Base-by-base conservation (phyloP, 2,888 invertebrate genomes). In the Xylota sylvarum region DNA sequence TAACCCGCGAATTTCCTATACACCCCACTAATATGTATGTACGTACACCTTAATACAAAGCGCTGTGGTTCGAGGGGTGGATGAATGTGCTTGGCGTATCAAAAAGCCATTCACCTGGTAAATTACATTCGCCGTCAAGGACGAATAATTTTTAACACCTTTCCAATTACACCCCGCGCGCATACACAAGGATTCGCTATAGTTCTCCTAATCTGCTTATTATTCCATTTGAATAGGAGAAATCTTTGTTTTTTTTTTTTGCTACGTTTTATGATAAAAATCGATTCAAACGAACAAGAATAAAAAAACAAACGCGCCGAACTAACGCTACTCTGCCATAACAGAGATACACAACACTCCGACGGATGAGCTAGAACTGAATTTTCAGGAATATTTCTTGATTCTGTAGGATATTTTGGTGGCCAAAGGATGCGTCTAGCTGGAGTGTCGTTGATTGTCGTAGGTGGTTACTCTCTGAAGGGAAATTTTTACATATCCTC, bases 361-460 rank as follows among this genome's bases (percentile, higher is more conserved):
- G 91, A 90, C 91, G 91, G 90, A 90, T 91, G 91, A 92, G 91
- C 91, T 91, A 89, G 90, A 91, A 92, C 91, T 91, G 89, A 91
- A 89, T 88, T 89, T 89, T 88, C 80, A 85, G 82, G 88, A 88
- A 88, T 88, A 88, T 89, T 88, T 88, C 88, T 88, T 73, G 79
- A 77, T 82, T 88, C 86, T 80, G 83, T 88, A 88, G 82, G 76
- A 82, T 55, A 64, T 64, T 81, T 76, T 73, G 23, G 23, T 40
- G 46, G 40, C 35, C 55, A 52, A 79, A 52, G 64, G 70, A 77
- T 76, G 76, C 70, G 40, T 48, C 14, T 52, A n/a, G 52, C 40
- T 79, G 17, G 5, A 64, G 62, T 70, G 40, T 17, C 50, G 65
- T 69, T 50, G 52, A 43, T 43, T 60, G 72, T 64, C 30, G 19